Base-by-base conservation (phyloP, 2,888 invertebrate species). In the Conistra vaccinii region DNA sequence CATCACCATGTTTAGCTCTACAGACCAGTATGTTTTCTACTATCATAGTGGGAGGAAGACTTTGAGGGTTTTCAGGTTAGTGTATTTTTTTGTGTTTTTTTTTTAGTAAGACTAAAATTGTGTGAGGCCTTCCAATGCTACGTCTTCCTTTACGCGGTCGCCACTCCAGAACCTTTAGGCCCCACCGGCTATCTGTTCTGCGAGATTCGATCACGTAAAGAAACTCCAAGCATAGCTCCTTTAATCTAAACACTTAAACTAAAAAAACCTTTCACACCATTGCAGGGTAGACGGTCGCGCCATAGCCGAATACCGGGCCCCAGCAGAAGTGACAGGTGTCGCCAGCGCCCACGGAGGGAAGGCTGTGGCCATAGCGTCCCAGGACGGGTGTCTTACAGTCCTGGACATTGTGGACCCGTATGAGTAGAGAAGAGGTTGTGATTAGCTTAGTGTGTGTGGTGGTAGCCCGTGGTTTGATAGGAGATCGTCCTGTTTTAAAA, bases 1-100 rank as follows among this genome's bases (percentile, higher is more conserved):
- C 32, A 99, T 99, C 84, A 98, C 99, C 78, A 97, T 98, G 96
- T 99, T 99, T 93, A 99, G 99, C 76, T 98, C 98, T 83, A 99
- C 98, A 3, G 99, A 99, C 88, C 98, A 99, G 89, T 99, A 99
- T 89, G 99, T 99, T 3, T 97, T 99, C 68, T 99, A 99, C 92
- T 99, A 99, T 90, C 99, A 99, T 92, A 98, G 99, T 85, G 99
- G 99, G 0, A 97, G 98, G 89, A 99, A 99, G 94, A 99, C 99
- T 0, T 97, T 99, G 72, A 97, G 99, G 78, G 98, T 99, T 0
- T 99, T 99, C 93, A 97, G 98, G 97, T 98, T 93, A 23, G 63
- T 63, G 23, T 20, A 20, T 6, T 29, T 39, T 39, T 39, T 39
- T 39, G 35, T 9, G n/a, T n/a, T n/a, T n/a, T n/a, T n/a, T n/a